Conservation (phyloP, 1,140 invertebrate genomes). For the Bombus fervidus region DNA sequence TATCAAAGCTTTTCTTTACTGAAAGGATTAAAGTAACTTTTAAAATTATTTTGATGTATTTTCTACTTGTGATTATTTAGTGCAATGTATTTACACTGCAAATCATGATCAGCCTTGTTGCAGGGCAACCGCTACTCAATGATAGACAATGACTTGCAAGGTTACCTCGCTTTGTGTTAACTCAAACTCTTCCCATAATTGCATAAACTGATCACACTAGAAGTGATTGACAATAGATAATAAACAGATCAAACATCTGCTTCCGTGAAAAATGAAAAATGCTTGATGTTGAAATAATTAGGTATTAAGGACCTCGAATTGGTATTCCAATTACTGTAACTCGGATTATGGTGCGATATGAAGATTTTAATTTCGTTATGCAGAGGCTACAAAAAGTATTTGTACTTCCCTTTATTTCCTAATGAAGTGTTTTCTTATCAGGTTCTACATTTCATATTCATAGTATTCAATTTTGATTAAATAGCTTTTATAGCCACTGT, state of each 20-base stretch:
- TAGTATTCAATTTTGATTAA: background rate
- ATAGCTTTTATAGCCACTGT: background rate
- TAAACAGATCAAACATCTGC: background rate
- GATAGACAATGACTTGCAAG: slow-evolving; percentile 66
- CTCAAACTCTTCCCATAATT: slow-evolving; percentile 54
- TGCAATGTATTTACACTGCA: slow-evolving; percentile 60
- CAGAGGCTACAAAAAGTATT: too few relatives aligned
- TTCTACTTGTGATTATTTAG: too few relatives aligned
- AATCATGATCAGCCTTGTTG: slow-evolving; percentile 66
- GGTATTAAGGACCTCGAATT: background rate
- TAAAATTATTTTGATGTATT: too few relatives aligned
- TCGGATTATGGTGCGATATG: background rate
- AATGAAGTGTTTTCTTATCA: too few relatives aligned
- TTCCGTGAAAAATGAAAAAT: background rate
- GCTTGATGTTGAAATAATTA: background rate
- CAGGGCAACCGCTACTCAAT: slow-evolving; percentile 67
- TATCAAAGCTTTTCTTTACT: too few relatives aligned
- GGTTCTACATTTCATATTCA: background rate
- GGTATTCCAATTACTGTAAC: background rate
- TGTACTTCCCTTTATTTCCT: background rate
- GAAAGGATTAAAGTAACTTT: too few relatives aligned
- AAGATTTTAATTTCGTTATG: too few relatives aligned
- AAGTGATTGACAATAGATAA: slow-evolving; percentile 24
- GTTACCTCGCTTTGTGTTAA: slow-evolving; percentile 23
- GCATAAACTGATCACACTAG: slow-evolving; percentile 69